These are phyloP conservation scores for Platysternon megacephalum DNA, from an alignment of 2,113 vertebrate genomes.

Conservation along the genomic window DNA sequence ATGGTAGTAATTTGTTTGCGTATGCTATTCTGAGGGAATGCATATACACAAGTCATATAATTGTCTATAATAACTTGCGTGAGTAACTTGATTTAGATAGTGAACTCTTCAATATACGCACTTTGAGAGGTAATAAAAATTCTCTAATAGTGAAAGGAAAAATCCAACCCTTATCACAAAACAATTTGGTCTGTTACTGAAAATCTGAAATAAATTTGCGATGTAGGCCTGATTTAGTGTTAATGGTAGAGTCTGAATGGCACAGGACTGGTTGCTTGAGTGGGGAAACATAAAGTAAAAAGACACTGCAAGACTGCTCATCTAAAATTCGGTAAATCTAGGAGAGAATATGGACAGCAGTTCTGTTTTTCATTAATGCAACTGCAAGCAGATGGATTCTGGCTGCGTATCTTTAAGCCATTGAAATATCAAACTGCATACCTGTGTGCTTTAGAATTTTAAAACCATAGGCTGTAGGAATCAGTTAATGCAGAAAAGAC, in stretches of 20 bases:
- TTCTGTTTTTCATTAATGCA: neutral
- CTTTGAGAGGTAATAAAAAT: too few relatives aligned
- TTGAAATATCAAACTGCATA: neutral
- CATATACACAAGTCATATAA: neutral
- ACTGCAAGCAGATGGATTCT: neutral
- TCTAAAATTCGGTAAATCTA: neutral
- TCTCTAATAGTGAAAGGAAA: neutral
- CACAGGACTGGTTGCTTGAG: neutral
- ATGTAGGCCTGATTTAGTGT: rapidly evolving
- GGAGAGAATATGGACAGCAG: neutral
- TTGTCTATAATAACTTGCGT: neutral
- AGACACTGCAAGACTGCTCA: rapidly evolving
- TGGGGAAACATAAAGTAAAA: rapidly evolving
- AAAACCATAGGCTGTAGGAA: neutral
- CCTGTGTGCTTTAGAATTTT: neutral
- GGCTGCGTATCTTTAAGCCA: neutral
- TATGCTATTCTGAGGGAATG: rapidly evolving
- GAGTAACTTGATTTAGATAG: neutral
- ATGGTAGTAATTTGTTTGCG: rapidly evolving
- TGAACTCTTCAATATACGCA: rapidly evolving
- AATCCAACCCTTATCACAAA: rapidly evolving
- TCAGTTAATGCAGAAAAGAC: neutral
- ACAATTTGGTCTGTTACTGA: neutral
- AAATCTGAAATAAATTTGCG: neutral
- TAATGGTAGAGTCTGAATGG: neutral